Conservation (phyloP, 1,140 invertebrate genomes). For the Magallana angulata region DNA sequence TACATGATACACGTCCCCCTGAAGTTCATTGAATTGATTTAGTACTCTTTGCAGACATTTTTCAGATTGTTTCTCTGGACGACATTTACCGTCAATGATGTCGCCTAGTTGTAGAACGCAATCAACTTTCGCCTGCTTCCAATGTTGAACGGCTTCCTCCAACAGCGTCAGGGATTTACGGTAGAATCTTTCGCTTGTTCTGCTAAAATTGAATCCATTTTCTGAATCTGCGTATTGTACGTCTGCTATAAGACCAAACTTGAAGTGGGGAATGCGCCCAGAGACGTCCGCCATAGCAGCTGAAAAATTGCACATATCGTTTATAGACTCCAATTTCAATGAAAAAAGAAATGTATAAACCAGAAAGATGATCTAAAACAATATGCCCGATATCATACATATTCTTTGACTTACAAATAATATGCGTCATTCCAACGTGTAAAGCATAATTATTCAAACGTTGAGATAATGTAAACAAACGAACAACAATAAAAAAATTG, state of each 20-base stretch:
- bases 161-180: conserved; percentile 73
- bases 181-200: conserved; percentile 74
- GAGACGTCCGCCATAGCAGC: background rate
- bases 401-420: too few relatives aligned
- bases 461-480: too few relatives aligned
- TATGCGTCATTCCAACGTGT: too few relatives aligned
- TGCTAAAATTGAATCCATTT: conserved; percentile 72
- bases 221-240: conserved; percentile 79
- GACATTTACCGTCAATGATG: conserved; percentile 77
- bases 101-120: conserved; percentile 79
- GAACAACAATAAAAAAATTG: too few relatives aligned
- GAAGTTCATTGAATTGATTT: conserved; percentile 59
- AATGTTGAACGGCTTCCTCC: conserved; percentile 72
- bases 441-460: too few relatives aligned
- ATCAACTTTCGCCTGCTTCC: conserved; percentile 68
- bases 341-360: too few relatives aligned
- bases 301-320: background rate
- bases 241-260: conserved; percentile 78
- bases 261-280: background rate
- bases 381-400: too few relatives aligned
- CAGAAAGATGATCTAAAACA: too few relatives aligned
- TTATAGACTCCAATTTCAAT: too few relatives aligned
- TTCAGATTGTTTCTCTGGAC: conserved; percentile 46
- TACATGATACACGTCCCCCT: conserved; percentile 73
- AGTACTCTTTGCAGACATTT: conserved; percentile 58